Evolutionary conservation across 2,888 invertebrate genomes (phyloP).

Genomic region (Gerosis bhagava): DNA sequence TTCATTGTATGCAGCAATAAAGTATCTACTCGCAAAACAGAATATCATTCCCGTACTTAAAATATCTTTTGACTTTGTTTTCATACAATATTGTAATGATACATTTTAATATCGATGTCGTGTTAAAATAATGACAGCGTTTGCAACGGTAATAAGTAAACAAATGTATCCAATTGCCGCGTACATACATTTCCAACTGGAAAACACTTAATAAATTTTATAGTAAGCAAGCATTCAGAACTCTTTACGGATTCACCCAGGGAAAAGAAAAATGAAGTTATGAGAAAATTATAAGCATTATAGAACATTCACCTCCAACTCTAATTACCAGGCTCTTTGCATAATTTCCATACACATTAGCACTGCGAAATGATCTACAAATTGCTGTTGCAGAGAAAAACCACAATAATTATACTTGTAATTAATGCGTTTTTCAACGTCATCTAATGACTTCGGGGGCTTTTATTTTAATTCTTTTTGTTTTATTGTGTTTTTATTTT

Average conservation of each 20-base stretch:
- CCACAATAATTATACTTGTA: conserved; percentile 65
- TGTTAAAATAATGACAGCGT: conserved; percentile 19
- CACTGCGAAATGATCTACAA: conserved; percentile 71
- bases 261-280: conserved; percentile 45
- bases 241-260: conserved; percentile 16
- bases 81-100: conserved; percentile 46
- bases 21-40: conserved; percentile 53
- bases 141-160: too few relatives aligned
- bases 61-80: conserved; percentile 54
- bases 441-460: conserved; percentile 41
- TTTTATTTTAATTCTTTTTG: too few relatives aligned
- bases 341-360: conserved; percentile 76
- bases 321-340: conserved; percentile 71
- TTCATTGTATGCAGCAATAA: conserved; percentile 46
- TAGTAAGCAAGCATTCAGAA: conserved; percentile 28
- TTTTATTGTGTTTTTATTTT: conserved; percentile 2
- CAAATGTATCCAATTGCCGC: conserved; percentile 14
- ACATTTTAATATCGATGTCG: conserved; percentile 40
- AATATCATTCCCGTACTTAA: too few relatives aligned
- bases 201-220: conserved; percentile 29
- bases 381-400: conserved; percentile 62
- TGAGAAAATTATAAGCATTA: conserved; percentile 60
- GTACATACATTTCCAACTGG: conserved; percentile 26
- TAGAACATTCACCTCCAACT: conserved; percentile 64
- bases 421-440: conserved; percentile 64